Evolutionary conservation across 2,797 vertebrate genomes (phyloP).

Genomic region (Cebuella pygmaea): DNA sequence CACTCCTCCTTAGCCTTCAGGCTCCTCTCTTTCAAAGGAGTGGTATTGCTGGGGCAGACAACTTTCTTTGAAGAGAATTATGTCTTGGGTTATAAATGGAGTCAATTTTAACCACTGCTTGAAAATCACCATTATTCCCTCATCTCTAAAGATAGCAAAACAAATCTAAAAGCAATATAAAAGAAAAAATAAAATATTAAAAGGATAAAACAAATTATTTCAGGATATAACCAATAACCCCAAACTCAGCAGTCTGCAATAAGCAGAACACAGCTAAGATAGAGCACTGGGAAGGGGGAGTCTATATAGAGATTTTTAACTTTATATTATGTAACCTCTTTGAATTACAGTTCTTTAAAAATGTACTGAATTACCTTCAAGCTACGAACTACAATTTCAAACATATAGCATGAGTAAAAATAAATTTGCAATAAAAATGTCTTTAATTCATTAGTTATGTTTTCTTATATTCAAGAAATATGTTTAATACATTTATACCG

Average conservation of each 20-base stretch:
- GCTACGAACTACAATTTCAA: not conserved
- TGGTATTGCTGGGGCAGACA: not conserved
- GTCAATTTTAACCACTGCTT: not conserved
- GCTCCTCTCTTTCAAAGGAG: not conserved
- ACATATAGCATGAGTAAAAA: not conserved
- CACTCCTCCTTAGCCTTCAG: not conserved
- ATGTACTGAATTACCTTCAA: not conserved
- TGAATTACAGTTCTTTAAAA: not conserved
- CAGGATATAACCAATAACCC: not conserved
- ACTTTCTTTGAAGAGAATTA: not conserved
- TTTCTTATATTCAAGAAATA: not conserved
- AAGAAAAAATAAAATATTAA: conserved; percentile 7
- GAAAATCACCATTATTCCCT: not conserved
- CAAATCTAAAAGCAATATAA: not conserved
- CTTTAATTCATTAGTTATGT: not conserved
- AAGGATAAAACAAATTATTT: not conserved
- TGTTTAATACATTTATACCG: not conserved
- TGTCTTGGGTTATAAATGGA: not conserved
- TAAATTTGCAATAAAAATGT: not conserved
- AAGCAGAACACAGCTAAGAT: not conserved
- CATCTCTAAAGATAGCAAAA: not conserved
- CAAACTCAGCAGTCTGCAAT: not conserved
- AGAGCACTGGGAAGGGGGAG: not conserved
- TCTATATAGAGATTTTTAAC: not conserved
- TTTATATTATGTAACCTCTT: not conserved